Conservation (phyloP, 2,113 vertebrate genomes). For the Pedionomus torquatus region DNA sequence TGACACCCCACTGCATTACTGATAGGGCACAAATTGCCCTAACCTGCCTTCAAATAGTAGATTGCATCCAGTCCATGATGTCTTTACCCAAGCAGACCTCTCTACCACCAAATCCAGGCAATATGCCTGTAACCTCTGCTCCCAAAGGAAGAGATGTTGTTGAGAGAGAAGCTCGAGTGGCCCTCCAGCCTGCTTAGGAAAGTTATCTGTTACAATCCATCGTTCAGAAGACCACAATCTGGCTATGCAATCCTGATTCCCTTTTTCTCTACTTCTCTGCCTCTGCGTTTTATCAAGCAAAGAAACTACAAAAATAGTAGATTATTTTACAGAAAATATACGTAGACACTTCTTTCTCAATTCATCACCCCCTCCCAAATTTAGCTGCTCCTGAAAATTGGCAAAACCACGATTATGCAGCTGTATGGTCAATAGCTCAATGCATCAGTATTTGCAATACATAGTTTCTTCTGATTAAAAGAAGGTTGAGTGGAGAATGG, state of each 20-base stretch:
- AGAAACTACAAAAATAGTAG: background rate
- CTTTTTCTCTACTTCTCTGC: background rate
- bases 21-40: background rate
- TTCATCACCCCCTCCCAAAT: background rate
- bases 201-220: background rate
- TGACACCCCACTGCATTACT: background rate
- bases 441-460: accelerated
- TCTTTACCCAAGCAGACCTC: background rate
- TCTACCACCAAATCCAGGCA: background rate
- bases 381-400: background rate
- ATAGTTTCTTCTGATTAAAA: background rate
- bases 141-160: background rate
- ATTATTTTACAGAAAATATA: background rate
- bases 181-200: background rate
- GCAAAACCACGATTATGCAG: background rate
- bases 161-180: background rate
- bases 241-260: background rate
- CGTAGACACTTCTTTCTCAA: background rate
- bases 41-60: background rate
- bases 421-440: background rate
- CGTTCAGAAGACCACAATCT: background rate
- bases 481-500: background rate
- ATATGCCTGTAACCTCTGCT: background rate
- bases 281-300: background rate
- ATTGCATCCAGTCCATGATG: background rate